A percentile compares a stretch with the other conserved stretches of the same genome.
These are phyloP conservation scores for Drosophila trapezifrons DNA, from an alignment of 1,140 invertebrate genomes.

Conservation along the genomic window DNA sequence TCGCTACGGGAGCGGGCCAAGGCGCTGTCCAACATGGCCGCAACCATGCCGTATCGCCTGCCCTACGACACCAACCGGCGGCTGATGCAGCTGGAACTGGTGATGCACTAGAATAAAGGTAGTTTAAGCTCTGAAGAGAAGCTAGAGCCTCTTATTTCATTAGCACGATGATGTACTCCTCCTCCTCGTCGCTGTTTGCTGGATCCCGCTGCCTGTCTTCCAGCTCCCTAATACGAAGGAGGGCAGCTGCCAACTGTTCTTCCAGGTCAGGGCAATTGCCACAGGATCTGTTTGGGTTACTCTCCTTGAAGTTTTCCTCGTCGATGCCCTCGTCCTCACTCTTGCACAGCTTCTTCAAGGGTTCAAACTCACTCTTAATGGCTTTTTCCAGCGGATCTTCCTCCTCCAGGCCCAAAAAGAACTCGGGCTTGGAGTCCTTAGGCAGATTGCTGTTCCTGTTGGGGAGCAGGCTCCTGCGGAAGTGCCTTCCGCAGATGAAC, in stretches of 20 bases:
- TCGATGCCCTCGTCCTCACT: conserved; percentile 37
- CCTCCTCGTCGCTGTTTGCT: conserved; percentile 6
- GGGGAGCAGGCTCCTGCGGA: conserved; percentile 18
- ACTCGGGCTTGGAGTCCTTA: conserved; percentile 17
- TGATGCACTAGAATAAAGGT: conserved; percentile 91
- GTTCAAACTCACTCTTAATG: not conserved
- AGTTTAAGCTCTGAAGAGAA: not conserved
- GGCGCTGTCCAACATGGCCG: conserved; percentile 96
- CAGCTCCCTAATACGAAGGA: conserved; percentile 9
- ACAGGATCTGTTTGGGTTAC: conserved; percentile 2
- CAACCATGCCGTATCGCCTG: conserved; percentile 97
- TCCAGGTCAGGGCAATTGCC: conserved; percentile 6
- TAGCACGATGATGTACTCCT: conserved; percentile 32
- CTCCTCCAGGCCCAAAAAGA: conserved; percentile 10
- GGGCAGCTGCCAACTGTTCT: conserved; percentile 18
- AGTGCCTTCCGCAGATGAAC: conserved; percentile 30
- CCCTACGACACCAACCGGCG: conserved; percentile 97
- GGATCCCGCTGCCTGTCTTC: not conserved
- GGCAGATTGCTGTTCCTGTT: conserved; percentile 27
- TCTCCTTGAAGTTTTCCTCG: conserved; percentile 20
- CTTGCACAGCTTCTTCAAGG: not conserved
- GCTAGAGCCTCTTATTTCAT: conserved; percentile 19
- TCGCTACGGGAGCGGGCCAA: conserved; percentile 92
- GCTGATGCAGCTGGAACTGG: conserved; percentile 96
- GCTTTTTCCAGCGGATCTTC: conserved; percentile 19